These are phyloP conservation scores for Cordilura impudica DNA, from an alignment of 2,888 invertebrate genomes.

Conservation along the genomic window DNA sequence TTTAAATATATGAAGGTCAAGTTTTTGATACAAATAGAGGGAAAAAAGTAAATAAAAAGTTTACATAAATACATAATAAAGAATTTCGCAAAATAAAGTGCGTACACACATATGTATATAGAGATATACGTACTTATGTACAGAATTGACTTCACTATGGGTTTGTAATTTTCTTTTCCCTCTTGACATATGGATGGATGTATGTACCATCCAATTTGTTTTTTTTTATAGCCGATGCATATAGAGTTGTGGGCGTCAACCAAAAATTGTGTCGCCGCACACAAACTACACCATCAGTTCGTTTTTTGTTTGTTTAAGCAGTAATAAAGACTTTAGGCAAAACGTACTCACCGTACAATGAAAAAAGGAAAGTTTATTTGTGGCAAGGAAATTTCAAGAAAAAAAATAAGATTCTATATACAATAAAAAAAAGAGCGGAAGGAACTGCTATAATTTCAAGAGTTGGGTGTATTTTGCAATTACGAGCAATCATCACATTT, in stretches of 20 bases:
- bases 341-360: background rate
- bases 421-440: constrained; percentile 41
- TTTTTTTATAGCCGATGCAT: background rate
- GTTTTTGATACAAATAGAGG: background rate
- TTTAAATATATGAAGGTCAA: background rate
- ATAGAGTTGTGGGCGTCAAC: constrained; percentile 47
- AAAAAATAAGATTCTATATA: constrained; percentile 3
- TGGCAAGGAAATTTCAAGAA: background rate
- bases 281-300: background rate
- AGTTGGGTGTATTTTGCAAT: constrained; percentile 40
- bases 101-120: background rate
- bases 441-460: constrained; percentile 23
- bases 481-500: constrained; percentile 44
- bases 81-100: background rate
- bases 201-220: constrained; percentile 5
- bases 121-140: too few relatives aligned
- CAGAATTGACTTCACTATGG: background rate
- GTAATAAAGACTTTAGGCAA: constrained; percentile 21
- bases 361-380: background rate
- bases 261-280: constrained; percentile 29
- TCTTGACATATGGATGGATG: background rate
- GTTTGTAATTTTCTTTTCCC: background rate
- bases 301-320: background rate
- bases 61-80: too few relatives aligned
- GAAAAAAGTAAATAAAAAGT: too few relatives aligned